These are phyloP conservation scores for Paedocypris micromegethes DNA, from an alignment of 2,797 vertebrate species.

Conservation along the genomic window DNA sequence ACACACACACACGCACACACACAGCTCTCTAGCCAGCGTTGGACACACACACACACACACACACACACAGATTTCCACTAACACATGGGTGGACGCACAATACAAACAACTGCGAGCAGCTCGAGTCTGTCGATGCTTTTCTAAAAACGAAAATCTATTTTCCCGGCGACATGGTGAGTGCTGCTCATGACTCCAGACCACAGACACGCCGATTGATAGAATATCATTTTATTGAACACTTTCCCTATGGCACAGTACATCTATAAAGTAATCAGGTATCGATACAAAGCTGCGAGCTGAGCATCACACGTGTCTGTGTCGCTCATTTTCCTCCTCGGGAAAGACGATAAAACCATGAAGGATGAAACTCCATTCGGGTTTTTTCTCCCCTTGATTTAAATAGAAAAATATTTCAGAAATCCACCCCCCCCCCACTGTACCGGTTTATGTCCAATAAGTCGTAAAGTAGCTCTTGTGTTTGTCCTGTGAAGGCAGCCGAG, in stretches of 20 bases:
- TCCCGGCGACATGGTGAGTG: neutral
- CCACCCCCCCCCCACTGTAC: slow-evolving; percentile 13
- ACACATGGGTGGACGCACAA: no score
- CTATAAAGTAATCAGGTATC: slow-evolving; percentile 53
- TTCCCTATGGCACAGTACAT: slow-evolving; percentile 60
- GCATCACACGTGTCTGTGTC: no score
- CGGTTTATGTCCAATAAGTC: neutral
- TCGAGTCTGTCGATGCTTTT: no score
- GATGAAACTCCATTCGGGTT: no score
- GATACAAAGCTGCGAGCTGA: slow-evolving; percentile 51
- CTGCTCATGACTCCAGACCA: neutral
- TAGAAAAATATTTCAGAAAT: slow-evolving; percentile 49
- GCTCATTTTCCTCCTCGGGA: no score
- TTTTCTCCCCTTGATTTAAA: slow-evolving; percentile 14
- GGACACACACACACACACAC: no score
- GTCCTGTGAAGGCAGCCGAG: slow-evolving; percentile 10
- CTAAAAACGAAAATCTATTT: neutral
- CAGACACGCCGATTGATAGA: slow-evolving; percentile 42
- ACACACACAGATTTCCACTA: no score
- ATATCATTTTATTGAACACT: slow-evolving; percentile 62
- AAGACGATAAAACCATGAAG: no score
- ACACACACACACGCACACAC: no score
- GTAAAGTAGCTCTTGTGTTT: slow-evolving; percentile 7
- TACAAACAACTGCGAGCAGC: no score
- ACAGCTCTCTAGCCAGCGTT: no score